phyloP scores from a whole-genome alignment of 2,888 invertebrate species.

The Eristalis intricaria region DNA sequence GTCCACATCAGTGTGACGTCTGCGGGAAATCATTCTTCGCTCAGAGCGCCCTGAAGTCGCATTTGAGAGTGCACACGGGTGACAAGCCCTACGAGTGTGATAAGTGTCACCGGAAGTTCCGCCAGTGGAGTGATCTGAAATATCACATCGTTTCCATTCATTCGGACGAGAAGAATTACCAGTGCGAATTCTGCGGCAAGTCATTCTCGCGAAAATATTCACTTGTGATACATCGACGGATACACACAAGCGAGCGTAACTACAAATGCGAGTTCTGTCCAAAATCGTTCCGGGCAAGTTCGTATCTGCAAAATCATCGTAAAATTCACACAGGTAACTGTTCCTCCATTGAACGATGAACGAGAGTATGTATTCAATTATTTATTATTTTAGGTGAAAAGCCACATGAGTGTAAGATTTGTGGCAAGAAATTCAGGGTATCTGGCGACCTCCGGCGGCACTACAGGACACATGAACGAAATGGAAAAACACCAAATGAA shows the following conservation, averaged over 20 bases:
- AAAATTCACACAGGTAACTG: constrained; percentile 89
- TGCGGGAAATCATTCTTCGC: constrained; percentile 94
- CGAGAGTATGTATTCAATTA: neutral
- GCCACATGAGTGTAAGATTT: constrained; percentile 88
- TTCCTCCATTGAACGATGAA: neutral
- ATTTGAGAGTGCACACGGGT: constrained; percentile 91
- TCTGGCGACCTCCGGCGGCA: constrained; percentile 92
- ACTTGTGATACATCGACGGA: constrained; percentile 90
- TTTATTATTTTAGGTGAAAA: constrained; percentile 84
- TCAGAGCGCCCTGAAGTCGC: constrained; percentile 90
- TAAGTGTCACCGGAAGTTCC: constrained; percentile 88
- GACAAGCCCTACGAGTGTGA: constrained; percentile 92
- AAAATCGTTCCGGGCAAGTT: constrained; percentile 92
- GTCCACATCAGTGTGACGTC: constrained; percentile 89
- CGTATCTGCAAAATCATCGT: constrained; percentile 91
- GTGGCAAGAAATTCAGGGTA: constrained; percentile 91
- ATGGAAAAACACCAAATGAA: constrained; percentile 71
- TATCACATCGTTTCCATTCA: constrained; percentile 93
- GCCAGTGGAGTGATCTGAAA: constrained; percentile 94
- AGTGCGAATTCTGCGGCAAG: constrained; percentile 94
- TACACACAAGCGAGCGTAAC: constrained; percentile 93
- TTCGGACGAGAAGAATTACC: constrained; percentile 90
- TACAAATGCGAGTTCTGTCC: constrained; percentile 92
- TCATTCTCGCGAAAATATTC: constrained; percentile 93
- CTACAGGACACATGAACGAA: constrained; percentile 86